Conservation (phyloP, 2,797 vertebrate species). For the Pristis pectinata region DNA sequence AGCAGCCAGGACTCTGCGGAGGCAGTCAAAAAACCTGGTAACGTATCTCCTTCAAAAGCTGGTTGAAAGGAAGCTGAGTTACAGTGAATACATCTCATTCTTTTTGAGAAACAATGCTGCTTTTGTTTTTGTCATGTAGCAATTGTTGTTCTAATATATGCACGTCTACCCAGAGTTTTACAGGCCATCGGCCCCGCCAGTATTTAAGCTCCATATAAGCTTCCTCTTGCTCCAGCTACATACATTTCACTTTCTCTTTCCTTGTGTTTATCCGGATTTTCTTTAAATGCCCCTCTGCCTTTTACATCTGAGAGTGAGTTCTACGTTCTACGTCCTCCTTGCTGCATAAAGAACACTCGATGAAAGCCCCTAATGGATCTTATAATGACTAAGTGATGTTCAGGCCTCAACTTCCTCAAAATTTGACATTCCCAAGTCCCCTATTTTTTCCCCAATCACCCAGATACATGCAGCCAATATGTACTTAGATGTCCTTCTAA, state of each 20-base stretch:
- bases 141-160: not conserved
- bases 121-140: not conserved
- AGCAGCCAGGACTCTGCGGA: constrained; percentile 62
- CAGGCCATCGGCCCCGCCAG: not conserved
- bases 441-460: no score
- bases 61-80: not conserved
- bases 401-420: not conserved
- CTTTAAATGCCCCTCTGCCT: not conserved
- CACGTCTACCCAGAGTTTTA: not conserved
- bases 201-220: not conserved
- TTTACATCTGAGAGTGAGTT: not conserved
- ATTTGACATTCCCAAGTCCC: no score
- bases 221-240: not conserved
- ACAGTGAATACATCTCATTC: not conserved
- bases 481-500: not conserved
- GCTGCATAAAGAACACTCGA: not conserved
- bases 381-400: not conserved
- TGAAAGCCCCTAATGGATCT: not conserved
- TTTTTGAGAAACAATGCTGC: not conserved
- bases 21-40: constrained; percentile 82
- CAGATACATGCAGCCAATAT: not conserved
- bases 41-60: not conserved
- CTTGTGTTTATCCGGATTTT: not conserved
- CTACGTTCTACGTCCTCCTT: not conserved
- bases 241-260: not conserved